Evolutionary conservation across 2,797 vertebrate genomes (phyloP).

Genomic region (Kryptopterus vitreolus): DNA sequence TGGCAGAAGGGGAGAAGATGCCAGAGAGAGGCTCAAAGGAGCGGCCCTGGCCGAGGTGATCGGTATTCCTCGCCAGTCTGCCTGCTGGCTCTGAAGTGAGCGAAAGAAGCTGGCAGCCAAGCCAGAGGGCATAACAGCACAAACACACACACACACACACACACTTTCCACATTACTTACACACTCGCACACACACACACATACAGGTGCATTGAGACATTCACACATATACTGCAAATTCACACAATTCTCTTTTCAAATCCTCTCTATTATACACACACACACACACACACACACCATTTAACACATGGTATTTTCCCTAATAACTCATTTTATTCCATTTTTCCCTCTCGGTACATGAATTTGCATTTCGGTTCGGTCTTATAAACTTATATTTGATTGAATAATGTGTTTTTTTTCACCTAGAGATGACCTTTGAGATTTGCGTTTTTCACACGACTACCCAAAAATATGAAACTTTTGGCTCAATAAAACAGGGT

Average conservation of each 20-base stretch:
- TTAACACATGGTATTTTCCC: background rate
- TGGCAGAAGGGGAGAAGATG: slow-evolving; percentile 99
- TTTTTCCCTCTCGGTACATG: too few species aligned
- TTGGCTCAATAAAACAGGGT: background rate
- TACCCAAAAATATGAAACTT: background rate
- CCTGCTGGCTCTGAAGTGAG: slow-evolving; percentile 99
- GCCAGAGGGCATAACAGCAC: slow-evolving; percentile 99
- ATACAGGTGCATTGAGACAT: slow-evolving; percentile 38
- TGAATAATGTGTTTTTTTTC: background rate
- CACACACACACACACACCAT: background rate
- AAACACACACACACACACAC: slow-evolving; percentile 66
- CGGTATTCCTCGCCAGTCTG: slow-evolving; percentile 99
- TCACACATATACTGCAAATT: background rate
- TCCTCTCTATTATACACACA: background rate
- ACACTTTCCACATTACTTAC: slow-evolving; percentile 84
- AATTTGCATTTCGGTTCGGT: background rate
- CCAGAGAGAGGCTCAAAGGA: slow-evolving; percentile 99
- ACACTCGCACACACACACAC: slow-evolving; percentile 69
- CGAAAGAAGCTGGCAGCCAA: slow-evolving; percentile 99
- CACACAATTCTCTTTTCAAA: background rate
- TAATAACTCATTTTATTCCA: background rate
- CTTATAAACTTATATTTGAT: background rate
- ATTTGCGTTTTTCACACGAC: background rate
- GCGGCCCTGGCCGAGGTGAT: slow-evolving; percentile 99
- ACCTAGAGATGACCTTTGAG: background rate